Percentiles rank a stretch among this genome's conserved stretches.
Conservation (phyloP, 1,140 invertebrate species). For the Spodoptera frugiperda region DNA sequence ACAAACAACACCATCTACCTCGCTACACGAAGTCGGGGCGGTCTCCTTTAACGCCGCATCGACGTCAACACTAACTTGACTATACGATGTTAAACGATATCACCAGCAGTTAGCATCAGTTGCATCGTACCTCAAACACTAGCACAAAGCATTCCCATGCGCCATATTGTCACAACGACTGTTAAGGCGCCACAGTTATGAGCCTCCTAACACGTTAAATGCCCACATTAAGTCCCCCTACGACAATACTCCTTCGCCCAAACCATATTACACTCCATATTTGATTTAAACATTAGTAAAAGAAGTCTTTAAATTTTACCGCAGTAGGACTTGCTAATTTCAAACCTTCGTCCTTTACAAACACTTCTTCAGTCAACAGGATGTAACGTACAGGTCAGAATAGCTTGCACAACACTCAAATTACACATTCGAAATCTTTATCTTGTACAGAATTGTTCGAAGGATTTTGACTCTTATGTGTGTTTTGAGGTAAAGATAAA, state of each 20-base stretch:
- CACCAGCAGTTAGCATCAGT: no score
- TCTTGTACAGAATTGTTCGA: neutral
- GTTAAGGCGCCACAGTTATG: conserved; percentile 47
- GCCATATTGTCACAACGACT: neutral
- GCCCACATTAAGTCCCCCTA: conserved; percentile 31
- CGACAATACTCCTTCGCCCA: conserved; percentile 39
- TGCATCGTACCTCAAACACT: no score
- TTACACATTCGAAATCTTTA: conserved; percentile 21
- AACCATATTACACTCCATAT: conserved; percentile 51
- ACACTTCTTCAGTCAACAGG: conserved; percentile 57
- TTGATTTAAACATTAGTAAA: conserved; percentile 41
- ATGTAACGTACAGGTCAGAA: conserved; percentile 46
- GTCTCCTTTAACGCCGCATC: no score
- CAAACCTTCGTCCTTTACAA: conserved; percentile 57
- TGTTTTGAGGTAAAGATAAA: conserved; percentile 29
- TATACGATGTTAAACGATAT: no score
- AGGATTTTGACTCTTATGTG: conserved; percentile 37
- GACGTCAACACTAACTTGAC: no score
- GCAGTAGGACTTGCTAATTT: conserved; percentile 66
- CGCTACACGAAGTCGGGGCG: no score
- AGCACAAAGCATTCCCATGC: neutral
- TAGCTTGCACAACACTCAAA: conserved; percentile 18
- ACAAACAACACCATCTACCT: no score
- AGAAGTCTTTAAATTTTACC: conserved; percentile 48
- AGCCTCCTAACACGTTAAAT: conserved; percentile 51